Percentiles rank a stretch among this genome's conserved stretches.
These are phyloP conservation scores for Drosophila pegasa DNA, from an alignment of 2,888 invertebrate species.

Conservation along the genomic window DNA sequence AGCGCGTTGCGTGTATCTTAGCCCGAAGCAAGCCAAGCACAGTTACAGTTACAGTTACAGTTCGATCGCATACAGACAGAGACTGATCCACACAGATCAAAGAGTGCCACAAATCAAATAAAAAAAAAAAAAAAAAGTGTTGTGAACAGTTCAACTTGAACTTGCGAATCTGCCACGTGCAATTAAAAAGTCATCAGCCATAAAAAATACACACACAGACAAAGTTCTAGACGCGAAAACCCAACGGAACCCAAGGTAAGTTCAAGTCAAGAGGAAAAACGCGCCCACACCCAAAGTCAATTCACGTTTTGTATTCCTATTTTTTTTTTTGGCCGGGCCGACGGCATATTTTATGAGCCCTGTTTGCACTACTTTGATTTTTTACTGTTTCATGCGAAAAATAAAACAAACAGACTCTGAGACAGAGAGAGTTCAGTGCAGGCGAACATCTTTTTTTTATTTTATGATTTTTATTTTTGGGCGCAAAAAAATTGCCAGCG, in stretches of 20 bases:
- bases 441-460: conserved; percentile 39
- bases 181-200: conserved; percentile 69
- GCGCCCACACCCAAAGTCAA: conserved; percentile 59
- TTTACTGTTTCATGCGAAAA: conserved; percentile 75
- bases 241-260: conserved; percentile 68
- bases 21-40: conserved; percentile 16
- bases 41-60: conserved; percentile 12
- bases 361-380: conserved; percentile 78
- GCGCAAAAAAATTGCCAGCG: conserved; percentile 46
- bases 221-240: conserved; percentile 22
- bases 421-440: conserved; percentile 5
- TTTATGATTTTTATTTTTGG: conserved; percentile 52
- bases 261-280: conserved; percentile 40
- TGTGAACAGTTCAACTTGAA: conserved; percentile 33
- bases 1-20: conserved; percentile 57
- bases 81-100: conserved; percentile 52
- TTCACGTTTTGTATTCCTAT: conserved; percentile 41
- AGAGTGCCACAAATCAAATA: too few species aligned
- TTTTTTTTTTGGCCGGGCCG: conserved; percentile 43
- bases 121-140: conserved; percentile 35
- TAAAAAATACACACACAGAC: conserved; percentile 32
- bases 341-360: conserved; percentile 69
- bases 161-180: conserved; percentile 46
- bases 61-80: conserved; percentile 26
- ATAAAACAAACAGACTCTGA: conserved; percentile 11